Percentiles rank a stretch among this genome's conserved stretches.
phyloP scores from a whole-genome alignment of 2,113 vertebrate genomes.

The Callipepla squamata region DNA sequence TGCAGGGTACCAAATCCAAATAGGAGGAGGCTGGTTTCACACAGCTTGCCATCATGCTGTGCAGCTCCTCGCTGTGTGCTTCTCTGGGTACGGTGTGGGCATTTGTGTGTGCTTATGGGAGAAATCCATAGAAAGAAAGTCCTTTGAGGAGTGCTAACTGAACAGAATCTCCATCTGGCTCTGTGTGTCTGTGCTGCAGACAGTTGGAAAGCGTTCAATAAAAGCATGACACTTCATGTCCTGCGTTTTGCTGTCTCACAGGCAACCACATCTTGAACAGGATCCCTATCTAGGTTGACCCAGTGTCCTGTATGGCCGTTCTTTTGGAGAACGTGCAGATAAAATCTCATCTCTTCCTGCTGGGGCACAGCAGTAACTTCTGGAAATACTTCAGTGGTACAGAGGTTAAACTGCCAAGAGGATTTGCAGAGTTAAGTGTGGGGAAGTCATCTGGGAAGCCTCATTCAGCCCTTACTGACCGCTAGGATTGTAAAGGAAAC shows the following conservation, averaged over 20 bases:
- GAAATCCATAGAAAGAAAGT: background rate
- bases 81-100: background rate
- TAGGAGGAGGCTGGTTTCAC: rapidly evolving
- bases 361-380: background rate
- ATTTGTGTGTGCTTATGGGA: background rate
- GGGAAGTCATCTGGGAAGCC: background rate
- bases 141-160: background rate
- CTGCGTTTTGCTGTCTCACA: background rate
- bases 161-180: background rate
- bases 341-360: background rate
- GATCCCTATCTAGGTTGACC: background rate
- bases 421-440: background rate
- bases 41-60: rapidly evolving
- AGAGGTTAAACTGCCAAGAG: rapidly evolving
- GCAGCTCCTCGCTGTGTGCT: background rate
- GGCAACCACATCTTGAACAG: background rate
- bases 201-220: background rate
- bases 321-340: background rate
- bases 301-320: rapidly evolving
- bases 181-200: background rate
- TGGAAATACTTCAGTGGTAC: background rate
- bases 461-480: background rate
- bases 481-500: background rate
- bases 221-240: rapidly evolving
- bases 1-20: background rate